Base-by-base conservation (phyloP, 2,797 vertebrate species). In the Phaenicophaeus curvirostris region DNA sequence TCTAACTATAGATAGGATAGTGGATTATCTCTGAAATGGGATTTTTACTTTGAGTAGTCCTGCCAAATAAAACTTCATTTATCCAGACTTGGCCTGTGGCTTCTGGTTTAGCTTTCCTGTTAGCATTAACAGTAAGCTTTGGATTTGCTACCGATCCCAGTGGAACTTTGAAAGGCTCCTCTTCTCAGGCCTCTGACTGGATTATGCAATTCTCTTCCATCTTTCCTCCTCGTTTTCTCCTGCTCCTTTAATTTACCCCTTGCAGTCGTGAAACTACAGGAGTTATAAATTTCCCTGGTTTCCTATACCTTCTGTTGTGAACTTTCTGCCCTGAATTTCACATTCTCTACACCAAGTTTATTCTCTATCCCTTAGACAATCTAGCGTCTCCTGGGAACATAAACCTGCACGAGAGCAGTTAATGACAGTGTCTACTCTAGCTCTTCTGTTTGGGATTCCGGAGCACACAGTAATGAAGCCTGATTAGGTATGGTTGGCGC, bases 51-150 rank as follows among this genome's bases (percentile, higher is more conserved):
- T 48, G 25, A 84, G 74, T 41, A 66, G 35, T 71, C 33, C 68
- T 66, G 67, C 51, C 90, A 89, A 79, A 83, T n/a, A 46, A 31
- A 77, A 79, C 10, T 65, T 77, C 6, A 66, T 79, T 88, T 57
- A 63, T 42, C 68, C 37, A 72, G 79, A 84, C 30, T 15, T 88
- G 63, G 57, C 44, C 65, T 58, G 35, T 2, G 3, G 72, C 41
- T 90, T 88, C 65, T 71, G 57, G 27, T 86, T 95, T 20, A 84
- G 67, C 68, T 91, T 93, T 81, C 53, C 85, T 48, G 31, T 93
- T 89, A 93, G 83, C 61, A 58, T 91, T 93, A 87, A 71, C 77
- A 73, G 44, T 68, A 89, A 96, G 44, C 68, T 90, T 72, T 73
- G 75, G 66, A 92, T 94, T 94, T 94, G 58, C 51, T 84, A 58